Base-by-base conservation (phyloP, 2,888 invertebrate species). In the Tachina grossa region DNA sequence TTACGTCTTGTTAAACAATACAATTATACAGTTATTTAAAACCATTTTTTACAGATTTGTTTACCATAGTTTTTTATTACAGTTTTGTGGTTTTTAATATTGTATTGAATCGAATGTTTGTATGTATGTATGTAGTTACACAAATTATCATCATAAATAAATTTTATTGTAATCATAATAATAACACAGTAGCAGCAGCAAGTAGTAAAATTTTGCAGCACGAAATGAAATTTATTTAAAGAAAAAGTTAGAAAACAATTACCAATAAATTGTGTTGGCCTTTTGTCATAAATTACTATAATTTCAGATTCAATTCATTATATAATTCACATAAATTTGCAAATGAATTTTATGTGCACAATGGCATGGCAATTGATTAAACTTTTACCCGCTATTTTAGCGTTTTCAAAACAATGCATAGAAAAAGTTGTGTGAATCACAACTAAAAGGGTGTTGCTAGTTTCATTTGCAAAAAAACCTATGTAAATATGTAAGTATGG, bases 1-100 rank as follows among this genome's bases (percentile, higher is more conserved):
- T 81, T 83, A 84, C 72, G 77, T 83, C 71, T 80, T 74, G 71
- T 86, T 86, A 74, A 83, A 80, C 86, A 80, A 86, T 84, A 65
- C 72, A 86, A 85, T 85, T 85, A 79, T 85, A 79, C 85, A 85
- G 85, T 83, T 83, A 80, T 85, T 85, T 83, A 79, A 83, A 85
- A 85, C 79, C 79, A 61, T 80, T 72, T 76, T 65, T 76, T 72
- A 1, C 10, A 43, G 10, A 11, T 31, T 31, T 31, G 71, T 84
- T 72, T 47, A 43, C 41, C 31, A n/a, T 61, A 47, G 47, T 76
- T 72, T 63, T 75, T 79, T 69, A 57, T 57, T 59, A 63, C 63
- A 78, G 71, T 79, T 68, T 83, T 85, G 83, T 76, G 79, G 85
- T 83, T 85, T 85, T 59, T 53, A 63, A 11, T 9, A 61, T 65